Base-by-base conservation (phyloP, 2,797 vertebrate species). In the Loriculus beryllinus region DNA sequence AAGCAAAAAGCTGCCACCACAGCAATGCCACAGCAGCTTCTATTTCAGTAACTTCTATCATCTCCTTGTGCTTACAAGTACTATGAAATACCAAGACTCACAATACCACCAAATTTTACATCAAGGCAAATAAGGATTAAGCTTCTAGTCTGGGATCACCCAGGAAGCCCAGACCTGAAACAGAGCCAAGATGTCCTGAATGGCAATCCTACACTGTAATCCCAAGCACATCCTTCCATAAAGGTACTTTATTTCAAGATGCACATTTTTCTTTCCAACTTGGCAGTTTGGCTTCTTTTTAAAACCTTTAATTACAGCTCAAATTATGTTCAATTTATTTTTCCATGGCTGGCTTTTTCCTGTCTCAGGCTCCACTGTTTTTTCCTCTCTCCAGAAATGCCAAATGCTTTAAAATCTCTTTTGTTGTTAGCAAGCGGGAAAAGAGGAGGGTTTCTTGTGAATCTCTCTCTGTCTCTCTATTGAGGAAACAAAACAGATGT, bases 401-500 rank as follows among this genome's bases (percentile, higher is more conserved):
- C 43, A 91, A 95, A 95, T 79, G 59, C 47, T 94, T 86, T 74
- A 63, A 89, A 90, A 92, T 88, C 67, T 83, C 72, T 94, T 88
- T 65, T 84, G 57, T 72, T 76, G 59, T 77, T 82, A 84, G 59
- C 63, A 80, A 94, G 85, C 80, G 93, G 85, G 47, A 96, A 94
- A 93, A 51, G 39, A 74, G 62, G 45, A 93, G 47, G 76, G 84
- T 70, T 95, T 88, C 40, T 92, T 88, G 54, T 87, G 49, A 95
- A 64, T 14, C 7, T 60, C 43, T 80, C 60, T 82, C 35, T 85
- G 37, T n/a, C 69, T 81, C 80, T 91, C 87, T 37, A 26, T 2
- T 14, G 45, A 88, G 93, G 64, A 93, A 92, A 86, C n/a, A 82
- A 91, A 94, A 54, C 93, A 96, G 93, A 93, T 96, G 89, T 49